Conservation (phyloP, 1,140 invertebrate genomes). For the Bombyx mandarina region DNA sequence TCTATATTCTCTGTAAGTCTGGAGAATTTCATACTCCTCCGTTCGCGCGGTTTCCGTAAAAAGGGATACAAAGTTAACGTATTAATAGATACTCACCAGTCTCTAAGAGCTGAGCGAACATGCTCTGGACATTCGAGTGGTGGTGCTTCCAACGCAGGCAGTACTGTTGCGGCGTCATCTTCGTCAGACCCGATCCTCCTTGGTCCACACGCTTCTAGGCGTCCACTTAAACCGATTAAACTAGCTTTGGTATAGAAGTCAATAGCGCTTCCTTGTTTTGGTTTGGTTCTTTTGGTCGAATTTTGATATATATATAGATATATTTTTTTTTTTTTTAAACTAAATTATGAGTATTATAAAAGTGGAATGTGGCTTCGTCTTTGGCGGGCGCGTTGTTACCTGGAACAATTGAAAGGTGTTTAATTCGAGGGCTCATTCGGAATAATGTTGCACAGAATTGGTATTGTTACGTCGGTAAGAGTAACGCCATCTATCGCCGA, state of each 20-base stretch:
- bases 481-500: too few species aligned
- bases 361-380: too few species aligned
- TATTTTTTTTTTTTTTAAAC: background rate
- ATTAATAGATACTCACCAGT: slow-evolving; percentile 41
- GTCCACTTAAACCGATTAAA: slow-evolving; percentile 3
- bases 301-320: background rate
- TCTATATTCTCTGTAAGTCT: too few species aligned
- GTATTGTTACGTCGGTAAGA: too few species aligned
- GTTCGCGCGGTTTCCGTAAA: too few species aligned
- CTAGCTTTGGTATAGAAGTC: slow-evolving; percentile 33
- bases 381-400: too few species aligned
- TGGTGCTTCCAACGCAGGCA: slow-evolving; percentile 93
- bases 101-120: slow-evolving; percentile 90
- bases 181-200: slow-evolving; percentile 6
- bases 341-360: too few species aligned
- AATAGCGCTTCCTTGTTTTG: slow-evolving; percentile 5
- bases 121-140: slow-evolving; percentile 89
- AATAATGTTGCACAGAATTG: too few species aligned
- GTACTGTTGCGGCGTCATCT: slow-evolving; percentile 87
- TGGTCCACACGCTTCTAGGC: background rate
- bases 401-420: too few species aligned
- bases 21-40: too few species aligned
- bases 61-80: too few species aligned
- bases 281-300: background rate
- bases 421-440: too few species aligned